Evolutionary conservation across 2,113 vertebrate species (phyloP).

Genomic region (Arvicanthis niloticus): DNA sequence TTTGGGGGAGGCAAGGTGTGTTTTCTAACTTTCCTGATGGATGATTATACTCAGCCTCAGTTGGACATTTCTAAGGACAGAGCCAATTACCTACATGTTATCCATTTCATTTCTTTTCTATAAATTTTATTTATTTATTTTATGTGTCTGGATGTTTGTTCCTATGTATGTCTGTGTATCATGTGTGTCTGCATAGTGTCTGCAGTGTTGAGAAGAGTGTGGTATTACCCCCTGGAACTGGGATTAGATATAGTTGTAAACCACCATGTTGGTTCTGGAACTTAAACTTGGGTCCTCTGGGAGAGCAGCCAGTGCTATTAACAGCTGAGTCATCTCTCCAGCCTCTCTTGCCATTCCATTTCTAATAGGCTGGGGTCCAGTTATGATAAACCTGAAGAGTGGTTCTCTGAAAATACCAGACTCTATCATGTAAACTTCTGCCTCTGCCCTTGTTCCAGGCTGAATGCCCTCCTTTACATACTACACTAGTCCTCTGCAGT

Average conservation of each 20-base stretch:
- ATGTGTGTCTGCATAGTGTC: too few species aligned
- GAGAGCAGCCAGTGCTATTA: too few species aligned
- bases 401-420: conserved; percentile 18
- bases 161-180: too few species aligned
- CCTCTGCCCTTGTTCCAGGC: background rate
- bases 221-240: too few species aligned
- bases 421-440: background rate
- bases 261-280: too few species aligned
- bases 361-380: background rate
- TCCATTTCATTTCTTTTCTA: background rate
- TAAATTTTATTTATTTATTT: too few species aligned
- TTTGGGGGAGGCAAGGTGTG: background rate
- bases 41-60: background rate
- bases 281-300: too few species aligned
- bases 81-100: background rate
- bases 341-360: background rate
- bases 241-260: too few species aligned
- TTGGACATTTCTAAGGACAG: conserved; percentile 41
- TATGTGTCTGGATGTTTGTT: too few species aligned
- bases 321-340: too few species aligned
- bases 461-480: background rate
- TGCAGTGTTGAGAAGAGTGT: too few species aligned
- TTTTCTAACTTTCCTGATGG: conserved; percentile 47
- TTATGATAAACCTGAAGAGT: background rate
- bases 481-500: background rate